Base-by-base conservation (phyloP, 2,888 invertebrate species). In the Xestoiulus laeticollis region DNA sequence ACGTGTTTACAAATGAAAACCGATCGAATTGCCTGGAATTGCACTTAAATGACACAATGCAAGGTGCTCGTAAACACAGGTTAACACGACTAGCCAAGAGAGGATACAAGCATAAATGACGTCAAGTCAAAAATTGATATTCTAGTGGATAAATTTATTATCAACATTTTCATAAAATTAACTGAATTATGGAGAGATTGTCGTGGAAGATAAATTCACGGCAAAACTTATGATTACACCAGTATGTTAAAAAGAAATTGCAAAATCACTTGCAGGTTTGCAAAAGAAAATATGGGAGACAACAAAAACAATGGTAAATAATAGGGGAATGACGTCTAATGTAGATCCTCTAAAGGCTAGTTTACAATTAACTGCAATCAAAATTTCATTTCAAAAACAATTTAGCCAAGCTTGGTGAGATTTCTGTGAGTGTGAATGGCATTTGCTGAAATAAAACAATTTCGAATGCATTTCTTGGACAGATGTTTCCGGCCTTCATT, bases 391-490 rank as follows among this genome's bases (percentile, higher is more conserved):
- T 68, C 1, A 22, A 26, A 68, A 68, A 12, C 10, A 68, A 22
- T 68, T 68, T 19, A 26, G 12, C 26, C 22, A 22, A 26, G 68
- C 8, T 26, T 59, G 59, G 68, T 10, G 26, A 26, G 22, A 68
- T 4, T 68, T 68, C 38, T 0, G 38, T 68, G 26, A 68, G 68
- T 68, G 68, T 68, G 68, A 22, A 68, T 68, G 68, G 68, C 68
- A 68, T 68, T 68, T 68, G 68, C 68, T 68, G 68, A 68, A 68
- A 68, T 68, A 68, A 68, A 68, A 53, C n/a, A 68, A 26, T 68
- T 68, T 26, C 26, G 68, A 22, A 8, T 22, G 68, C 22, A 68
- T 68, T 68, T 26, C 10, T 22, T 68, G 12, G 68, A 26, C 0
- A 68, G 26, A 22, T 26, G 68, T 2, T 26, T 68, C 12, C 12